These are phyloP conservation scores for Druon quercuslanigerum DNA, from an alignment of 1,140 invertebrate genomes.

Conservation along the genomic window DNA sequence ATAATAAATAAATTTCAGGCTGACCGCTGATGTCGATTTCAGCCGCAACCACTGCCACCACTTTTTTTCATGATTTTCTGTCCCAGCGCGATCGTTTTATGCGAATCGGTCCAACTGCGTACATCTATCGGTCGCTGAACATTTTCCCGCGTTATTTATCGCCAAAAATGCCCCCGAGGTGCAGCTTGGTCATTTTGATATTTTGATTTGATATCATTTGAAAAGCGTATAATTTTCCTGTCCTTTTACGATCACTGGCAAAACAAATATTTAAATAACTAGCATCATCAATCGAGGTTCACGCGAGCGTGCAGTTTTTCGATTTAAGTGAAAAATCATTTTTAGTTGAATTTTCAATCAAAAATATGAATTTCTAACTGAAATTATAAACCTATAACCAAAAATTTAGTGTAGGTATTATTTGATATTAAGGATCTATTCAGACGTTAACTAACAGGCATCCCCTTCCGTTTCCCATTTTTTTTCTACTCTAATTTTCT, in stretches of 20 bases:
- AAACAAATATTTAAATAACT: conserved; percentile 10
- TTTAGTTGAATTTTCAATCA: too few species aligned
- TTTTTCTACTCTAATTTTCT: too few species aligned
- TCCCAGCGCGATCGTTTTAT: neutral
- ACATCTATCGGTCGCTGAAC: neutral
- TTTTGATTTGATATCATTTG: conserved; percentile 30
- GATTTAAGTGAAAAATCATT: too few species aligned
- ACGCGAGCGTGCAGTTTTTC: too few species aligned
- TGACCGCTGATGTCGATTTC: conserved; percentile 73
- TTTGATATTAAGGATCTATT: too few species aligned
- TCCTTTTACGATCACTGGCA: conserved; percentile 38
- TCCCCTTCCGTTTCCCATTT: too few species aligned
- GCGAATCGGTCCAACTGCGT: neutral
- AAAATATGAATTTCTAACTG: too few species aligned
- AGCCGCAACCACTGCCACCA: conserved; percentile 44
- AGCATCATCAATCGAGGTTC: too few species aligned
- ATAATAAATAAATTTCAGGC: conserved; percentile 75
- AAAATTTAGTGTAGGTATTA: too few species aligned
- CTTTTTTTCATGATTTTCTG: conserved; percentile 26
- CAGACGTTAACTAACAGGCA: too few species aligned
- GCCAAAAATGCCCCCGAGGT: neutral
- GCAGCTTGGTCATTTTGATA: neutral
- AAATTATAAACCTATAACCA: too few species aligned
- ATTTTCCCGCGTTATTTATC: conserved; percentile 3
- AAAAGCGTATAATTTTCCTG: conserved; percentile 42